phyloP scores from a whole-genome alignment of 2,113 vertebrate species.

The Spilogale gracilis region DNA sequence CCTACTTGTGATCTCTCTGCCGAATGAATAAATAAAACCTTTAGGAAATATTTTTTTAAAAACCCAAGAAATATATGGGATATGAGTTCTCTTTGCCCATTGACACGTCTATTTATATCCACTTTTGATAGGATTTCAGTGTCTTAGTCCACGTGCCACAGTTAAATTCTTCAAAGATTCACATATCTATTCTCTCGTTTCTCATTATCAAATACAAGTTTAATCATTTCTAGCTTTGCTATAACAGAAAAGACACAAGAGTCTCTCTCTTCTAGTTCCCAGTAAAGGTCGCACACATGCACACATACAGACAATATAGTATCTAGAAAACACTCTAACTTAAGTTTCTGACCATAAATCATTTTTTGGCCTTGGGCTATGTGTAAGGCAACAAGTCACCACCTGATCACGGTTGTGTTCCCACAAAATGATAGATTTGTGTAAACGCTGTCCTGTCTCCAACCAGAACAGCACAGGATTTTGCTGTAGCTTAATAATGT shows the following conservation, averaged over 20 bases:
- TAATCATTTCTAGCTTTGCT: constrained; percentile 11
- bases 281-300: not conserved
- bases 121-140: not conserved
- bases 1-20: too few species aligned
- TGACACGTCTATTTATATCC: not conserved
- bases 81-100: not conserved
- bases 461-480: not conserved
- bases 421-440: not conserved
- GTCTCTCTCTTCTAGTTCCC: not conserved
- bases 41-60: too few species aligned
- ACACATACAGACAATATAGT: not conserved
- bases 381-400: not conserved
- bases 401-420: not conserved
- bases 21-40: too few species aligned
- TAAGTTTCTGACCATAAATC: not conserved
- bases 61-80: not conserved
- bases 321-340: not conserved
- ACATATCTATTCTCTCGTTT: not conserved
- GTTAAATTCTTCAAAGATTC: not conserved
- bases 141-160: not conserved
- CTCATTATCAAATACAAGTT: not conserved
- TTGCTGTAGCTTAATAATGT: not conserved
- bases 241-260: not conserved
- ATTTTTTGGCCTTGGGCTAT: not conserved
- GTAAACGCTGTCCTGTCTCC: not conserved